Conservation (phyloP, 2,113 vertebrate species). For the Holacanthus passer region DNA sequence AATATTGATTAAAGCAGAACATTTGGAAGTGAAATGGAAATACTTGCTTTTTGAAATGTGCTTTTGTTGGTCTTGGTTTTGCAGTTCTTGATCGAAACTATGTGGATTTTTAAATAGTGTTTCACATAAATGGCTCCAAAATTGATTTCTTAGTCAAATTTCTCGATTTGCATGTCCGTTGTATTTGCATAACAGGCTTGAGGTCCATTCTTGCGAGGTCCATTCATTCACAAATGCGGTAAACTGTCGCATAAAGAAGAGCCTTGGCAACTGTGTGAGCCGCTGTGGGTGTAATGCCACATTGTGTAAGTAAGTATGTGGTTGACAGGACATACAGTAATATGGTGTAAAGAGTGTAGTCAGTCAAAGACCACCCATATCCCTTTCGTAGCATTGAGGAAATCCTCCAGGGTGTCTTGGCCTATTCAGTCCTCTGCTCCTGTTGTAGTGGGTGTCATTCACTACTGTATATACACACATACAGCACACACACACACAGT, state of each 20-base stretch:
- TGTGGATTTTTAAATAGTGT: slow-evolving; percentile 10
- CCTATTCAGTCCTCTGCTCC: slow-evolving; percentile 46
- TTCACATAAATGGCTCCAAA: slow-evolving; percentile 31
- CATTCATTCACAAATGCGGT: slow-evolving; percentile 68
- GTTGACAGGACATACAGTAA: slow-evolving; percentile 36
- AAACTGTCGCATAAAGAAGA: slow-evolving; percentile 36
- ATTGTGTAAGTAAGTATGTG: slow-evolving; percentile 30
- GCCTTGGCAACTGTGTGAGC: slow-evolving; percentile 31
- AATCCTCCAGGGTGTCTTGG: slow-evolving; percentile 59
- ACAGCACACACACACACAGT: slow-evolving; percentile 24
- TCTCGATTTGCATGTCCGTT: too few relatives aligned
- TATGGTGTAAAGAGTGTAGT: slow-evolving; percentile 49
- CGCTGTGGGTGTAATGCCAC: slow-evolving; percentile 27
- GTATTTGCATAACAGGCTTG: slow-evolving; percentile 45
- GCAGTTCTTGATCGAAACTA: not conserved
- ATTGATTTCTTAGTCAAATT: slow-evolving; percentile 44
- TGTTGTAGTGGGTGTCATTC: slow-evolving; percentile 56
- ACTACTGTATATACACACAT: slow-evolving; percentile 5
- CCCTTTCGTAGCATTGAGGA: slow-evolving; percentile 61
- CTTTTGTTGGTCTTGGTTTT: not conserved
- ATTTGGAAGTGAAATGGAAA: not conserved
- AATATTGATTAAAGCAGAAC: slow-evolving; percentile 14
- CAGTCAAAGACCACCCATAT: slow-evolving; percentile 58
- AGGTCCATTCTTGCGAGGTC: slow-evolving; percentile 51
- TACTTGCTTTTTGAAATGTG: slow-evolving; percentile 2